phyloP scores from a whole-genome alignment of 2,797 vertebrate genomes.

The Peromyscus attwateri region DNA sequence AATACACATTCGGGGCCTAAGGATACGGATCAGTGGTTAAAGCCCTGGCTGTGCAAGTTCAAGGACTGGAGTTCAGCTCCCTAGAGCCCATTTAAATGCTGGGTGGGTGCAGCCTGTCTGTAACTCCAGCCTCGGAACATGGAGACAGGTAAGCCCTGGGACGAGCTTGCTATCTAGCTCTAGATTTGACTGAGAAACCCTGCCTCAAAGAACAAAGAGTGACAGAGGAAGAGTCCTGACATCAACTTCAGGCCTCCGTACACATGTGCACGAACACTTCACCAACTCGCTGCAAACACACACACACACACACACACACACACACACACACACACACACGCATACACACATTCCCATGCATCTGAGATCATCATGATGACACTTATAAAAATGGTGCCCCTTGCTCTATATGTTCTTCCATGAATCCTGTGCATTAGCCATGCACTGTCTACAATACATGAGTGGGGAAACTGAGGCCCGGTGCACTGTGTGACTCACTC shows the following conservation, averaged over 20 bases:
- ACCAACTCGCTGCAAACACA: not conserved
- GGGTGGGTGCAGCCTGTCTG: not conserved
- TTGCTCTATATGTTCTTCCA: not conserved
- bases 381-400: not conserved
- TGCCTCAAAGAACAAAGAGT: not conserved
- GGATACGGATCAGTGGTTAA: not conserved
- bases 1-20: not conserved
- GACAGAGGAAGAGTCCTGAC: not conserved
- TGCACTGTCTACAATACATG: rapidly evolving
- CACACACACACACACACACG: rapidly evolving
- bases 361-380: not conserved
- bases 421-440: rapidly evolving
- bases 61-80: not conserved
- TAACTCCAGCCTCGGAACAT: not conserved
- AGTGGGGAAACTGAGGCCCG: not conserved
- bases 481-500: not conserved
- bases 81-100: not conserved
- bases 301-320: rapidly evolving
- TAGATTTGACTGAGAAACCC: not conserved
- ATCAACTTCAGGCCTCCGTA: no score
- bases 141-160: not conserved
- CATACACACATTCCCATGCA: rapidly evolving
- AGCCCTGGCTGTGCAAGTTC: not conserved
- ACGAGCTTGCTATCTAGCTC: not conserved
- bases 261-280: not conserved